phyloP scores from a whole-genome alignment of 1,140 invertebrate genomes.

The Gryllus bimaculatus region DNA sequence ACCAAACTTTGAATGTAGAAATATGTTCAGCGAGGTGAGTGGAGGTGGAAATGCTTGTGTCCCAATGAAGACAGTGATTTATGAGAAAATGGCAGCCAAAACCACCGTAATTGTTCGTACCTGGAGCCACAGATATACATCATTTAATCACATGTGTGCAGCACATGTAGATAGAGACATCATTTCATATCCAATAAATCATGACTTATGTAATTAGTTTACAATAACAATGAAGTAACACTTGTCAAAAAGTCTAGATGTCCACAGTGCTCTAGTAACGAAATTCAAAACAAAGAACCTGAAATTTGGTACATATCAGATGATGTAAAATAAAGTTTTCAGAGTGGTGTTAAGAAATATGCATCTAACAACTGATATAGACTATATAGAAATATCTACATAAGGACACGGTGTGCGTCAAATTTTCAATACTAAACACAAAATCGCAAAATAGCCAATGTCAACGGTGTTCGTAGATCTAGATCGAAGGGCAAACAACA shows the following conservation, averaged over 20 bases:
- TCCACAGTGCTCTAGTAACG: not conserved
- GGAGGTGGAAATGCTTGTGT: not conserved
- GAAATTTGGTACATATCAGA: not conserved
- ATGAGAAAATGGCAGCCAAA: not conserved
- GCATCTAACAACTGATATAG: not conserved
- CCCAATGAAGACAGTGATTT: not conserved
- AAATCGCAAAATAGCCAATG: not conserved
- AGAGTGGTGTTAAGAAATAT: not conserved
- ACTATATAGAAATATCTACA: not conserved
- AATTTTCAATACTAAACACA: not conserved
- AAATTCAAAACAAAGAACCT: not conserved
- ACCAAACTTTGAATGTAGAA: not conserved
- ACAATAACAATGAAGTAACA: not conserved
- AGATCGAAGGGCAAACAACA: not conserved
- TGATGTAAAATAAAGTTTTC: not conserved
- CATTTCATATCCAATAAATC: not conserved
- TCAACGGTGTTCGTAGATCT: not conserved
- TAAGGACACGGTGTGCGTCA: not conserved
- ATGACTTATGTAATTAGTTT: not conserved
- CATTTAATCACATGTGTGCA: not conserved
- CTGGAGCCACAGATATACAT: not conserved
- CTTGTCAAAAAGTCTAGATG: not conserved
- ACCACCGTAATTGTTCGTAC: not conserved
- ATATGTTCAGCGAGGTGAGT: not conserved
- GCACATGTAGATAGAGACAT: not conserved